Base-by-base conservation (phyloP, 1,140 invertebrate genomes). In the Drosophila tsacasi region DNA sequence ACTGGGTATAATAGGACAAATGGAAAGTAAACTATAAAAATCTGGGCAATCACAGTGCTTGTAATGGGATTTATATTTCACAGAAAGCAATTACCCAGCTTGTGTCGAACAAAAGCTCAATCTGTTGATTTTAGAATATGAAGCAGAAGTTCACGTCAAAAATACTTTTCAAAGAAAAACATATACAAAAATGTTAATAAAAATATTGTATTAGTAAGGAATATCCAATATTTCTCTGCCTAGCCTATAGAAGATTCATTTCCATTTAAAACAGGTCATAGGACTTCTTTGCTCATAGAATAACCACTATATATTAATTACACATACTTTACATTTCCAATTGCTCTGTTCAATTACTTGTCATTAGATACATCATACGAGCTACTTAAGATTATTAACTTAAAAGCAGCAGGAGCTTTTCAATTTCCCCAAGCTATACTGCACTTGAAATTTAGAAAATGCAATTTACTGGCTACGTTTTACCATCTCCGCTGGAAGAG, bases 391-490 rank as follows among this genome's bases (percentile, higher is more conserved):
- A 65, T 64, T 58, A 73, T 73, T 63, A 73, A 76, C 49, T 76
- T 39, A 40, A 25, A 19, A 57, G 23, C 46, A 19, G 46, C 37
- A 39, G 21, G 39, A 55, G 54, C 54, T 50, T 65, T 52, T 59
- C 74, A 59, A 66, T 76, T 46, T 59, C n/a, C 39, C 44, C 40
- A 30, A 32, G 58, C n/a, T 5, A 7, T 35, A n/a, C 57, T 44
- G 55, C 54, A 50, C 37, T 15, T 37, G 32, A 25, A 13, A 76
- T 67, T 46, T 49, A 50, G 44, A 32, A 61, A 78, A 82, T 78
- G 42, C 62, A 81, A 69, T 80, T 75, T 81, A 46, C 49, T 12
- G 23, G 13, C 61, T 57, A 9, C 23, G 27, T 21, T 52, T 55
- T 63, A 25, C 17, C 32, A 30, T 19, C 35, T 15, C 10, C 30